Conservation (phyloP, 2,797 vertebrate species). For the Enteromius mattozi region DNA sequence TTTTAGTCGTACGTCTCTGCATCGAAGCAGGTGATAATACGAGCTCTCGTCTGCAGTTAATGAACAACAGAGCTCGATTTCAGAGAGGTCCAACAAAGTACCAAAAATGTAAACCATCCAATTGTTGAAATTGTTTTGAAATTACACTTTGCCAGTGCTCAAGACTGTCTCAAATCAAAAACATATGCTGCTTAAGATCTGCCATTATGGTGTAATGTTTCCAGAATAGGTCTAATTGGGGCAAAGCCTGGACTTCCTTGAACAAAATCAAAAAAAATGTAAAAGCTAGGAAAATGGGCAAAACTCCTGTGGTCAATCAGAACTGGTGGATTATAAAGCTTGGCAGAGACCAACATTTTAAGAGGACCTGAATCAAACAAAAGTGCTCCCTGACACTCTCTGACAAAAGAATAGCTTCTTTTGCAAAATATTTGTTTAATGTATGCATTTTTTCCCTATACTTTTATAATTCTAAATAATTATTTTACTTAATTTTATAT, state of each 20-base stretch:
- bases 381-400: slow-evolving; percentile 4
- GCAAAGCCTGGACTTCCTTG: slow-evolving; percentile 42
- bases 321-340: slow-evolving; percentile 11
- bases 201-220: slow-evolving; percentile 40
- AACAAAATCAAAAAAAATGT: neutral
- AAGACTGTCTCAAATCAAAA: slow-evolving; percentile 39
- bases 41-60: slow-evolving; percentile 16
- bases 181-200: slow-evolving; percentile 26
- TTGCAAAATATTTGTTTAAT: neutral
- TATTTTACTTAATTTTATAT: neutral
- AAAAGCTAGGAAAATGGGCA: slow-evolving; percentile 29
- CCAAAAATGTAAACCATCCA: slow-evolving; percentile 40
- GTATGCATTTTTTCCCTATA: neutral
- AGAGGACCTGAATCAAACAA: neutral
- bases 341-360: neutral
- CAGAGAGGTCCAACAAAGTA: slow-evolving; percentile 29
- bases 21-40: slow-evolving; percentile 36
- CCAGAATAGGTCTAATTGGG: slow-evolving; percentile 40
- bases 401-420: neutral
- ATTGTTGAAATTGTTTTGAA: slow-evolving; percentile 48
- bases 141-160: slow-evolving; percentile 13
- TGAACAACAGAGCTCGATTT: slow-evolving; percentile 35
- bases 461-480: neutral
- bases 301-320: slow-evolving; percentile 28
- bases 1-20: neutral